Conservation (phyloP, 2,888 invertebrate genomes). For the Heliconius erato region DNA sequence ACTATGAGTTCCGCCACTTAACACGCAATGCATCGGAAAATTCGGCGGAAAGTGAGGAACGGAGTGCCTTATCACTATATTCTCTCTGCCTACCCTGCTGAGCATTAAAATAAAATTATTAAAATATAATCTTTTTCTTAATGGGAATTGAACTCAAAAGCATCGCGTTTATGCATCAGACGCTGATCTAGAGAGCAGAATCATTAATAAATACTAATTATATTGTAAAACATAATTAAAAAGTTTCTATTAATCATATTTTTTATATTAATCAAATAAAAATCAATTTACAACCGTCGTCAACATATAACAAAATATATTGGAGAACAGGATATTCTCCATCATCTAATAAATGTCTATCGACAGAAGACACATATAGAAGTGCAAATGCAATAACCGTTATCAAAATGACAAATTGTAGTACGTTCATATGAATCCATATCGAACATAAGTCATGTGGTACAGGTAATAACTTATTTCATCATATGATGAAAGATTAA, state of each 20-base stretch:
- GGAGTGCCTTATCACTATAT: too few relatives aligned
- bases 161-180: too few relatives aligned
- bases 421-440: conserved; percentile 13
- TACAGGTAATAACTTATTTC: conserved; percentile 20
- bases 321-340: background rate
- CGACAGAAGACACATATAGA: conserved; percentile 16
- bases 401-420: conserved; percentile 35
- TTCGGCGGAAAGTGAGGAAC: too few relatives aligned
- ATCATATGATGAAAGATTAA: conserved; percentile 4
- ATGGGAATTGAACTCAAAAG: too few relatives aligned
- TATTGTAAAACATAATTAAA: too few relatives aligned
- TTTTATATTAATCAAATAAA: background rate
- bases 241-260: background rate
- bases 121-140: too few relatives aligned
- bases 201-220: too few relatives aligned
- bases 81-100: too few relatives aligned
- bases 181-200: too few relatives aligned
- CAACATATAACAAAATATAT: conserved; percentile 4
- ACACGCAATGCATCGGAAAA: too few relatives aligned
- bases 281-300: background rate
- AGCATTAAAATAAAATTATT: too few relatives aligned
- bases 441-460: conserved; percentile 8
- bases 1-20: too few relatives aligned
- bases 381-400: conserved; percentile 19
- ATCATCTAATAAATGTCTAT: conserved; percentile 18